Conservation (phyloP, 1,140 invertebrate genomes). For the Drosophila tani region DNA sequence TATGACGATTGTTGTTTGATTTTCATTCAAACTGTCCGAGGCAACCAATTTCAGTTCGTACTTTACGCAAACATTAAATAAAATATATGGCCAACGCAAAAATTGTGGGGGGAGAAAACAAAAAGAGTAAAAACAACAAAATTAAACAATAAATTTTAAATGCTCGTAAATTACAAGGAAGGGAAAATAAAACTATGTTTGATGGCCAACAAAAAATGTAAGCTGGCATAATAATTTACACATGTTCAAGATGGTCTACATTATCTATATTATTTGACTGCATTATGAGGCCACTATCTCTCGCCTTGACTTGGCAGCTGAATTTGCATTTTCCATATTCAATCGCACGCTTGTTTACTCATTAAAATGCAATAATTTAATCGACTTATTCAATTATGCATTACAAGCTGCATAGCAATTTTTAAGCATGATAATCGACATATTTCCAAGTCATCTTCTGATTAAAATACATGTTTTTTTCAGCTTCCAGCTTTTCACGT, state of each 20-base stretch:
- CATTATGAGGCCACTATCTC: background rate
- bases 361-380: conserved; percentile 59
- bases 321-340: conserved; percentile 45
- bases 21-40: conserved; percentile 94
- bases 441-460: conserved; percentile 34
- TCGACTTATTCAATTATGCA: conserved; percentile 60
- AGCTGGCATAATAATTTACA: conserved; percentile 29
- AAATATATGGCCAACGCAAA: conserved; percentile 42
- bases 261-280: conserved; percentile 9
- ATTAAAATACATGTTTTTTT: conserved; percentile 24
- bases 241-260: conserved; percentile 7
- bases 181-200: conserved; percentile 45
- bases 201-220: conserved; percentile 36
- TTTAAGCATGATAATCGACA: conserved; percentile 41
- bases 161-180: conserved; percentile 54
- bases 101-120: conserved; percentile 13
- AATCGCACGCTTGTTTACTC: conserved; percentile 36
- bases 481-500: conserved; percentile 18
- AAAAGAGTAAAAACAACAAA: conserved; percentile 32
- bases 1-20: conserved; percentile 91
- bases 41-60: conserved; percentile 94
- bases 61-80: conserved; percentile 85
- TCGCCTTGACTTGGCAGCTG: conserved; percentile 7
- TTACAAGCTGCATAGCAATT: conserved; percentile 44
- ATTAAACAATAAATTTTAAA: conserved; percentile 54